Conservation (phyloP, 2,888 invertebrate species). For the Drosophila anceps region DNA sequence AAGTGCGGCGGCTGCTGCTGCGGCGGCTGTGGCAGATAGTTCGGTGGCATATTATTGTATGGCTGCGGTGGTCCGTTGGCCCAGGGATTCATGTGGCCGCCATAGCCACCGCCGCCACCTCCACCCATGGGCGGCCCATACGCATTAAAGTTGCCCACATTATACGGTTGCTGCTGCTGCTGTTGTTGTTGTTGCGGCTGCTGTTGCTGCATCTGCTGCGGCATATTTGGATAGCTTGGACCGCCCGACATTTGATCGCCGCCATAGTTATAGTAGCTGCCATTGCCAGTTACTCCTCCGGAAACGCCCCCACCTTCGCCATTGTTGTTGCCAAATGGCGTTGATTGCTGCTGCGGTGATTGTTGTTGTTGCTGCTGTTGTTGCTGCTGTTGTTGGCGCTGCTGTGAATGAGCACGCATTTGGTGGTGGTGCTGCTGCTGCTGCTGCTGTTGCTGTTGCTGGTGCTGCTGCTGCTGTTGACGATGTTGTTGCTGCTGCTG, state of each 20-base stretch:
- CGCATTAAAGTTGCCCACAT: conserved; percentile 42
- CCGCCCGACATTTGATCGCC: conserved; percentile 27
- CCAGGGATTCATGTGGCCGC: conserved; percentile 52
- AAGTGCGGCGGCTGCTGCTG: conserved; percentile 52
- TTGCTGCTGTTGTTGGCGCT: conserved; percentile 12
- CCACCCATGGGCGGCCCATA: conserved; percentile 42
- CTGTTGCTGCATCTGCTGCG: conserved; percentile 8
- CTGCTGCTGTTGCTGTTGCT: conserved; percentile 20
- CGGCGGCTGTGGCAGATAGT: conserved; percentile 60
- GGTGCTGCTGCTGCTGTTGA: conserved; percentile 13
- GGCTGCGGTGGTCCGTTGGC: conserved; percentile 42
- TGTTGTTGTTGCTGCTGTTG: conserved; percentile 5
- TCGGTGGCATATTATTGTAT: conserved; percentile 50
- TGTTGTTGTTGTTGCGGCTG: conserved; percentile 19
- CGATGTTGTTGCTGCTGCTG: conserved; percentile 11
- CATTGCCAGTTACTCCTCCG: neutral
- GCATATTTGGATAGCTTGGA: conserved; percentile 13
- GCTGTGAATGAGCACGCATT: conserved; percentile 15
- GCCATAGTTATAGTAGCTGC: conserved; percentile 33
- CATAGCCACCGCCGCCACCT: conserved; percentile 45
- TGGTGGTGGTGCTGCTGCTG: conserved; percentile 24
- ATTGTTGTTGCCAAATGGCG: conserved; percentile 10
- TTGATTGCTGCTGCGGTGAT: neutral
- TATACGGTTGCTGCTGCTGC: conserved; percentile 36
- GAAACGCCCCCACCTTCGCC: neutral